phyloP scores from a whole-genome alignment of 2,888 invertebrate species.

The Eupithecia abbreviata region DNA sequence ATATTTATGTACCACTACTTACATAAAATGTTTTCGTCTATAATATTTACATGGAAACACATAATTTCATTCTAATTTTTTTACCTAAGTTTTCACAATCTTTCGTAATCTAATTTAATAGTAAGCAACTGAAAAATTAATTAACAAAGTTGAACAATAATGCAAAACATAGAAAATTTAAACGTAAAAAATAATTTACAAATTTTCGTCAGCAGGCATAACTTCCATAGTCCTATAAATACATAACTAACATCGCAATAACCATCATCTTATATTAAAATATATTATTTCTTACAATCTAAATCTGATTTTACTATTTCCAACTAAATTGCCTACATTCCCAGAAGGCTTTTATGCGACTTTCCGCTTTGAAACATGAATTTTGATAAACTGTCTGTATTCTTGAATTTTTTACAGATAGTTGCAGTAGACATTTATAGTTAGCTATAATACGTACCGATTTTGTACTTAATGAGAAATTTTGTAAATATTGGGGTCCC shows the following conservation, averaged over 20 bases:
- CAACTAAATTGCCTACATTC: constrained; percentile 18
- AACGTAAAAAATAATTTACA: constrained; percentile 80
- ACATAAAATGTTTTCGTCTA: constrained; percentile 74
- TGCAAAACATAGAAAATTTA: constrained; percentile 66
- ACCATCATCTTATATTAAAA: constrained; percentile 67
- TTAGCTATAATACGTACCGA: not conserved
- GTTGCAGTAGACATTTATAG: not conserved
- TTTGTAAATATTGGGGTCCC: not conserved
- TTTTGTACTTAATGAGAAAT: not conserved
- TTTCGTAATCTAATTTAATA: constrained; percentile 67
- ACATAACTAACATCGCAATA: constrained; percentile 61
- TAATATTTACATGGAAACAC: constrained; percentile 82
- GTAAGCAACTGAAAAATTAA: constrained; percentile 74
- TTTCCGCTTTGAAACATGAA: constrained; percentile 29
- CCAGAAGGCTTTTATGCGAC: constrained; percentile 43
- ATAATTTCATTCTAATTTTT: constrained; percentile 74
- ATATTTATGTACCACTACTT: constrained; percentile 82
- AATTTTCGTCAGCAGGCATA: constrained; percentile 53
- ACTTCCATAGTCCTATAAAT: constrained; percentile 54
- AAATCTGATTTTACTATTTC: constrained; percentile 42
- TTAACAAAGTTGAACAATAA: constrained; percentile 73
- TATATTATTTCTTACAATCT: constrained; percentile 67
- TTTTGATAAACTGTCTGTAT: constrained; percentile 22
- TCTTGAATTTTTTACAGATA: constrained; percentile 11
- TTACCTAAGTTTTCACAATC: constrained; percentile 71